Evolutionary conservation across 1,140 invertebrate genomes (phyloP).

Genomic region (Agraylea sexmaculata): DNA sequence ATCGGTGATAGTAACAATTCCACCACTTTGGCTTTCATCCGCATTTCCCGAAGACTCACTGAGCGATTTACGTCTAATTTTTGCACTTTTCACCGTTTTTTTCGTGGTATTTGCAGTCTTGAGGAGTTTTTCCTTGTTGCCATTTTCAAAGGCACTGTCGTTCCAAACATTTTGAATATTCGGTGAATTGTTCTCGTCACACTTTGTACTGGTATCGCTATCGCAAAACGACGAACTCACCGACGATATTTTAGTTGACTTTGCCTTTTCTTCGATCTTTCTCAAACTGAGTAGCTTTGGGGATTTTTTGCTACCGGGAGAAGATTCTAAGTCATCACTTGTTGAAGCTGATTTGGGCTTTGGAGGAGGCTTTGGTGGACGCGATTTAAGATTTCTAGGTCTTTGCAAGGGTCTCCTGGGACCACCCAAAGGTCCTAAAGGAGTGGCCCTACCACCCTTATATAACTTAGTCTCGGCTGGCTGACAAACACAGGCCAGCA

Average conservation of each 20-base stretch:
- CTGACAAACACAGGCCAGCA: slow-evolving; percentile 51
- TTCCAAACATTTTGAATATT: too few species aligned
- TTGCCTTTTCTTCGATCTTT: slow-evolving; percentile 34
- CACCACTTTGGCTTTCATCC: too few species aligned
- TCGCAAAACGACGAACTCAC: too few species aligned
- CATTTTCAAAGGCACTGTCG: background rate
- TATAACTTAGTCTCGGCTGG: slow-evolving; percentile 41
- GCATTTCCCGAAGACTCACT: slow-evolving; percentile 1
- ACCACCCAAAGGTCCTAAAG: slow-evolving; percentile 34
- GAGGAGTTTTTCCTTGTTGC: slow-evolving; percentile 12
- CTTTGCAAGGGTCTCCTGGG: slow-evolving; percentile 25
- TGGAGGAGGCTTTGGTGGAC: slow-evolving; percentile 25
- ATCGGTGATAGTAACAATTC: slow-evolving; percentile 17
- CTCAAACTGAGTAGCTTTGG: slow-evolving; percentile 32
- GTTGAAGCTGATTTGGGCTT: slow-evolving; percentile 25
- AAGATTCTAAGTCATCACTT: slow-evolving; percentile 27
- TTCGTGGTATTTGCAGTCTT: slow-evolving; percentile 5
- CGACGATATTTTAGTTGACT: slow-evolving; percentile 33
- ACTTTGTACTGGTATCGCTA: background rate
- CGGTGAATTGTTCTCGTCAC: background rate
- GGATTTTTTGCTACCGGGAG: slow-evolving; percentile 28
- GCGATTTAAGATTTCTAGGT: slow-evolving; percentile 25
- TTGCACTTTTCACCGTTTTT: background rate
- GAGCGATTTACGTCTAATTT: too few species aligned
- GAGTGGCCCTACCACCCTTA: slow-evolving; percentile 36